Percentiles rank a stretch among this genome's conserved stretches.
These are phyloP conservation scores for Pheosia tremula DNA, from an alignment of 2,888 invertebrate species.

Conservation along the genomic window DNA sequence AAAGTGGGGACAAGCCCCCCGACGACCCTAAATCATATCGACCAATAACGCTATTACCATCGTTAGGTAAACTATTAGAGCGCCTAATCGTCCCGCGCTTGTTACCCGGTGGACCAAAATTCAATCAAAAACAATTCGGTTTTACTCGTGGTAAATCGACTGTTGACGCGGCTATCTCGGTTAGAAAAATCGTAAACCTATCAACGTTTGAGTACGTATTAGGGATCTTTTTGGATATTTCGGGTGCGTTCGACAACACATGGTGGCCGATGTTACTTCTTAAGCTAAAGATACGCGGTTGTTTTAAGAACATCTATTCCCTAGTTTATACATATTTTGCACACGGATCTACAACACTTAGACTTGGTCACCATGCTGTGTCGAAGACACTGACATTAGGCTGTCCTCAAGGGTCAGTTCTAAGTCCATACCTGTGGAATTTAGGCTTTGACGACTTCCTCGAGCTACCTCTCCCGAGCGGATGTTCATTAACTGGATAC, in stretches of 20 bases:
- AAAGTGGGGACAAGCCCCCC: constrained; percentile 24
- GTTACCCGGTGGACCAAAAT: constrained; percentile 1
- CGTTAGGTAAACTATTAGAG: constrained; percentile 21
- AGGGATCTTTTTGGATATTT: constrained; percentile 40
- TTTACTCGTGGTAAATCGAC: no score
- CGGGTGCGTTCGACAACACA: constrained; percentile 44
- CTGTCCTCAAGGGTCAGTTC: no score
- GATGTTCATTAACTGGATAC: no score
- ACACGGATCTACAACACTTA: constrained; percentile 1
- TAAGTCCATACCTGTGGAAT: no score
- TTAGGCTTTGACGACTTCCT: no score
- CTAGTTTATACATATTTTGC: no score
- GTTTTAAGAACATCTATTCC: no score
- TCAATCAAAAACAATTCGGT: no score
- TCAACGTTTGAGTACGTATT: constrained; percentile 10
- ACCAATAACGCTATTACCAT: constrained; percentile 30
- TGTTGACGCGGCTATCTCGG: no score
- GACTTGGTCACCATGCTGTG: neutral
- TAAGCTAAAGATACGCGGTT: constrained; percentile 10
- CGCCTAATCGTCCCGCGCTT: constrained; percentile 3
- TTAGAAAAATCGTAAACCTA: no score
- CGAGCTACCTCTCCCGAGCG: no score
- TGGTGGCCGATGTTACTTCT: constrained; percentile 41
- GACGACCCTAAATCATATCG: constrained; percentile 29
- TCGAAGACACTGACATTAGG: constrained; percentile 2